Conservation (phyloP, 2,888 invertebrate species). For the Calephelis perditalis region DNA sequence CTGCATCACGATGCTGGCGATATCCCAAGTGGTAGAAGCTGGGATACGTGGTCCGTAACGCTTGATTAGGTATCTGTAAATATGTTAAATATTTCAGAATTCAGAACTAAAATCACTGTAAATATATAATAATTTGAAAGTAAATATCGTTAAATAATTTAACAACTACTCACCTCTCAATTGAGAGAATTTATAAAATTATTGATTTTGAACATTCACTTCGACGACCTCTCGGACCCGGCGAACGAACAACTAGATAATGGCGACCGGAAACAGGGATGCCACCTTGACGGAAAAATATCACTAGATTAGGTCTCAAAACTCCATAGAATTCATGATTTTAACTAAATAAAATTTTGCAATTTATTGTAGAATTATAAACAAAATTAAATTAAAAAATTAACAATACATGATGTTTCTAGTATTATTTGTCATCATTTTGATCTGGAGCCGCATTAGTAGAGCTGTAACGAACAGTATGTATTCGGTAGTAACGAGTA, state of each 20-base stretch:
- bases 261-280: slow-evolving; percentile 44
- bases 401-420: no score
- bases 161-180: slow-evolving; percentile 61
- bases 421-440: no score
- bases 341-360: no score
- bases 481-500: no score
- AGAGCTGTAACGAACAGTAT: no score
- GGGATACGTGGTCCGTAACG: slow-evolving; percentile 54
- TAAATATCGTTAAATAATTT: not conserved
- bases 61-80: slow-evolving; percentile 65
- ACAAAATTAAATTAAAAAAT: no score
- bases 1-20: slow-evolving; percentile 55
- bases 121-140: not conserved
- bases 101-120: not conserved
- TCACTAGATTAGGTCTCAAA: no score
- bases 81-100: not conserved
- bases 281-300: slow-evolving; percentile 11
- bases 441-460: no score
- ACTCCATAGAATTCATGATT: no score
- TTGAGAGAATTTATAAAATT: slow-evolving; percentile 65
- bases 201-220: slow-evolving; percentile 59
- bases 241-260: slow-evolving; percentile 81
- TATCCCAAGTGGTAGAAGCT: slow-evolving; percentile 32
- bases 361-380: no score
- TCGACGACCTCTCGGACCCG: slow-evolving; percentile 62